Conservation (phyloP, 1,140 invertebrate species). For the Drosophila grimshawi region DNA sequence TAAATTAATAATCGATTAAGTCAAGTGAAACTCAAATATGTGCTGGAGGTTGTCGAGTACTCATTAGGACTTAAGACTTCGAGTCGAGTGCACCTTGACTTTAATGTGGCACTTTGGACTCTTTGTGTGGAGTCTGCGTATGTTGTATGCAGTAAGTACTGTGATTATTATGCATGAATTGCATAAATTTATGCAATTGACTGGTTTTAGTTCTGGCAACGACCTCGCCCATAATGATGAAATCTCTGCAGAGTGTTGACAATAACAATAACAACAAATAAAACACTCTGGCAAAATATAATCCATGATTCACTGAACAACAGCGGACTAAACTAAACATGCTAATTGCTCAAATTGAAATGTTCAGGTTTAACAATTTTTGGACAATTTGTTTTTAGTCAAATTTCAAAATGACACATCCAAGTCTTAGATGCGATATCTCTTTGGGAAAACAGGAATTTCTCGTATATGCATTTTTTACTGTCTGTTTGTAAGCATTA, state of each 20-base stretch:
- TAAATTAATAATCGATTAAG: slow-evolving; percentile 21
- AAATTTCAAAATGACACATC: no score
- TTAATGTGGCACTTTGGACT: slow-evolving; percentile 14
- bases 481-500: no score
- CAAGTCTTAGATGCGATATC: no score
- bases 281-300: background rate
- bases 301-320: background rate
- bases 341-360: slow-evolving; percentile 5
- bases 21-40: background rate
- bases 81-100: slow-evolving; percentile 15
- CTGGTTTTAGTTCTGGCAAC: background rate
- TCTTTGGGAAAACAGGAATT: no score
- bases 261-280: no score
- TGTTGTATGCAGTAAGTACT: background rate
- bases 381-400: no score
- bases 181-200: slow-evolving; percentile 37
- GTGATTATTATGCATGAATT: slow-evolving; percentile 42
- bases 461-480: no score
- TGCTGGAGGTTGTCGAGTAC: background rate
- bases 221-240: slow-evolving; percentile 7
- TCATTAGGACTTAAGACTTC: slow-evolving; percentile 5
- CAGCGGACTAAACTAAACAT: background rate
- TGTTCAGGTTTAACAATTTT: background rate
- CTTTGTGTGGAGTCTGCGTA: slow-evolving; percentile 1
- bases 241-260: no score